Percentiles rank a stretch among this genome's conserved stretches.
These are phyloP conservation scores for Pterobdella sp. DNA, from an alignment of 2,888 invertebrate species.

Conservation along the genomic window DNA sequence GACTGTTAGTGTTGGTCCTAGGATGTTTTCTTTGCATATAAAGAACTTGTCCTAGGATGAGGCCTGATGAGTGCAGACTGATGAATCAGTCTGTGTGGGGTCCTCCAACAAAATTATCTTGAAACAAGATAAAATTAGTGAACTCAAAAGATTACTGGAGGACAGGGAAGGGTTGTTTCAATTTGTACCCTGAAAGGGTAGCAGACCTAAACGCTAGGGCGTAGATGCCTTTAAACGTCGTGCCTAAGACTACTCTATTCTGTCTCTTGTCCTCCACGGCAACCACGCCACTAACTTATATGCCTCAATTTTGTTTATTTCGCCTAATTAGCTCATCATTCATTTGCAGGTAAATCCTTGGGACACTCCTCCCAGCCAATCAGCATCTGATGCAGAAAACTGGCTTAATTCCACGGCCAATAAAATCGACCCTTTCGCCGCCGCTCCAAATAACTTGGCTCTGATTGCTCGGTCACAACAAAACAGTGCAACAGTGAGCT, in stretches of 20 bases:
- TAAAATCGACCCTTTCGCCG: conserved; percentile 35
- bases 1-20: too few relatives aligned
- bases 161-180: too few relatives aligned
- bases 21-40: too few relatives aligned
- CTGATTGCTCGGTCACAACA: conserved; percentile 14
- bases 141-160: too few relatives aligned
- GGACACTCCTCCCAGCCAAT: conserved; percentile 40
- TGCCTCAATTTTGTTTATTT: not conserved
- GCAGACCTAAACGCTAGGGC: too few relatives aligned
- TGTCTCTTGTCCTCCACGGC: not conserved
- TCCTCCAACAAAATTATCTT: too few relatives aligned
- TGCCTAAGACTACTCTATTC: not conserved
- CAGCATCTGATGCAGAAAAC: conserved; percentile 39
- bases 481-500: not conserved
- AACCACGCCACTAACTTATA: not conserved
- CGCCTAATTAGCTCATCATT: not conserved
- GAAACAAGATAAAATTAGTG: too few relatives aligned
- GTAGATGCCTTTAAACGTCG: not conserved
- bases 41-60: too few relatives aligned
- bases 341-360: conserved; percentile 29
- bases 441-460: conserved; percentile 24
- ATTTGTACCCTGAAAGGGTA: too few relatives aligned
- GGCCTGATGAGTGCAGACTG: too few relatives aligned
- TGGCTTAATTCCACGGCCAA: conserved; percentile 33
- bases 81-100: too few relatives aligned